phyloP scores from a whole-genome alignment of 2,113 vertebrate species.

The Martes martes region DNA sequence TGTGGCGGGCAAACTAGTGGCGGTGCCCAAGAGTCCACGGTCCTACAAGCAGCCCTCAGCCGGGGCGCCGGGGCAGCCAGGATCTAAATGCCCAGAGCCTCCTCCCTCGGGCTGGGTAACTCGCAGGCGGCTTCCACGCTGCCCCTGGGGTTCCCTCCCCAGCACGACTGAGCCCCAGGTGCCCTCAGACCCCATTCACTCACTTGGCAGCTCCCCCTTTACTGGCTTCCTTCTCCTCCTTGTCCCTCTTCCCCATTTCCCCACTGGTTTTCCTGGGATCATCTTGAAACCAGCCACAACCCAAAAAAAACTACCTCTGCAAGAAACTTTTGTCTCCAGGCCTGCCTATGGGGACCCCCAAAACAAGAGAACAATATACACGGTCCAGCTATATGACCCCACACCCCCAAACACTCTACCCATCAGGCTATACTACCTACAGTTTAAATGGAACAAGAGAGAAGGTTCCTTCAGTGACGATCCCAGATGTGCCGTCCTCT shows the following conservation, averaged over 20 bases:
- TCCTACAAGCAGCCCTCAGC: not conserved
- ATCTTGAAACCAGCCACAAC: not conserved
- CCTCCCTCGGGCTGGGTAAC: not conserved
- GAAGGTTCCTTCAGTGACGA: rapidly evolving
- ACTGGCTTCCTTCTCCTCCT: not conserved
- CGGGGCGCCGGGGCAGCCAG: not conserved
- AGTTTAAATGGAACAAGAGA: not conserved
- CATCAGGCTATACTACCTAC: not conserved
- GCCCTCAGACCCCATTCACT: not conserved
- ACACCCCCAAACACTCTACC: too few relatives aligned
- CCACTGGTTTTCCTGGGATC: not conserved
- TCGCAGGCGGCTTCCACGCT: not conserved
- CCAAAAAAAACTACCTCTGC: too few relatives aligned
- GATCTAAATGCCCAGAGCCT: not conserved
- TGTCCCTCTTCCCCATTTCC: too few relatives aligned
- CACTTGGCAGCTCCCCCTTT: not conserved
- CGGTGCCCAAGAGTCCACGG: too few relatives aligned
- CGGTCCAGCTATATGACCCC: not conserved
- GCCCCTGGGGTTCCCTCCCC: not conserved
- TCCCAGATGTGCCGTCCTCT: not conserved
- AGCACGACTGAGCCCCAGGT: not conserved
- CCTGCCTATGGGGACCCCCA: not conserved
- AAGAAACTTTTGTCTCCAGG: not conserved
- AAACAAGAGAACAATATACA: too few relatives aligned
- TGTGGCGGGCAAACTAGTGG: not conserved